These are phyloP conservation scores for Baccha elongata DNA, from an alignment of 2,888 invertebrate species.

Conservation along the genomic window DNA sequence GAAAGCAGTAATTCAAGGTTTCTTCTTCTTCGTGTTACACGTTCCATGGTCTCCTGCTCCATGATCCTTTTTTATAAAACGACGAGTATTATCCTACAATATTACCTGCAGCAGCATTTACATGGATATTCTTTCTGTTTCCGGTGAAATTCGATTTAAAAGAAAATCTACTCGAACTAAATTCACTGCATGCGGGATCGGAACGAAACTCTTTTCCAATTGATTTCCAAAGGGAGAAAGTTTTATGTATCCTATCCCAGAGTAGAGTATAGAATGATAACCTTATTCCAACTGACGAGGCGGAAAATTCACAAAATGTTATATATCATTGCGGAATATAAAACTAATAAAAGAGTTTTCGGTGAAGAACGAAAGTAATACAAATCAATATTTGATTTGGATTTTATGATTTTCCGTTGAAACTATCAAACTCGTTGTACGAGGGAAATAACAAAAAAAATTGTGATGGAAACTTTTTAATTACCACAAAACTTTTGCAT, in stretches of 20 bases:
- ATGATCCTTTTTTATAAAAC: slow-evolving; percentile 35
- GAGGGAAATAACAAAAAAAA: neutral
- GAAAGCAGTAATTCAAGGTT: slow-evolving; percentile 24
- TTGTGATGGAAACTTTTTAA: slow-evolving; percentile 28
- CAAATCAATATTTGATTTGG: slow-evolving; percentile 28
- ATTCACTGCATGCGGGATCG: slow-evolving; percentile 11
- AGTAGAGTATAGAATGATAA: neutral
- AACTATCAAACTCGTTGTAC: neutral
- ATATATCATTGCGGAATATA: slow-evolving; percentile 14
- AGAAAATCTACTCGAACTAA: slow-evolving; percentile 12
- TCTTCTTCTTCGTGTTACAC: neutral
- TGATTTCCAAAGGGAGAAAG: slow-evolving; percentile 36
- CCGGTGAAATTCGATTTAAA: slow-evolving; percentile 14
- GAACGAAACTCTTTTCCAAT: slow-evolving; percentile 2
- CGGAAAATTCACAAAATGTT: slow-evolving; percentile 35
- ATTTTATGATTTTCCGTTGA: neutral
- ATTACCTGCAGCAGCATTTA: slow-evolving; percentile 27
- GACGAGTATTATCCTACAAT: slow-evolving; percentile 28
- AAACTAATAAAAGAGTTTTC: slow-evolving; percentile 12
- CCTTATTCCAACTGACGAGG: slow-evolving; percentile 44
- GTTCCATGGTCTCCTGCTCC: neutral
- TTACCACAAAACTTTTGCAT: slow-evolving; percentile 43
- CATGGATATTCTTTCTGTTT: slow-evolving; percentile 16
- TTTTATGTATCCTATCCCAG: neutral
- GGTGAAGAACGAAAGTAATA: neutral